Evolutionary conservation across 2,113 vertebrate species (phyloP), one percentile per base, ranked within the genome.

Genomic region (Uria aalge): DNA sequence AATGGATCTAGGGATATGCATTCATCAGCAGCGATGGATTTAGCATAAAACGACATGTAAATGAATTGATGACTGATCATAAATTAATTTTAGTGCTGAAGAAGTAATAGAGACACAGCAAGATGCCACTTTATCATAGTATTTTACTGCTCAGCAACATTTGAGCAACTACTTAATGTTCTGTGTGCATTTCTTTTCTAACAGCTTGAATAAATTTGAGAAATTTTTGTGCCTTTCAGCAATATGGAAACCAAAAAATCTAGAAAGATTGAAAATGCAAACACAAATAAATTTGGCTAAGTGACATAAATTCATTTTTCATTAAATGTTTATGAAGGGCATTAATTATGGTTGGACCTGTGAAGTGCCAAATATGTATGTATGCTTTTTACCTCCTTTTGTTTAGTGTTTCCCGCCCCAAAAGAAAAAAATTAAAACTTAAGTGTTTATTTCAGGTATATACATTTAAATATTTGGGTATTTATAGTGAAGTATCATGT

Each of bases 31-130:
- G 98, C 96, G 98, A 99, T 98, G 97, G 98, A 98, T 99, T 99
- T 98, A 97, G 98, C 96, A 97, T 98, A 98, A 99, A 99, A 99
- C 15, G 98, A 99, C 98, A 99, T 99, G 99, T 98, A 99, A 99
- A 99, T 99, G 98, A 99, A 98, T 98, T 98, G 97, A 98, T 98
- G 97, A 98, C 97, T 98, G 98, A 98, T 98, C 98, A 98, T 99
- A 99, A 99, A 99, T 99, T 99, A 99, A 98, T 98, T 99, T 99
- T 99, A 99, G 98, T 98, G 98, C 98, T 98, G 97, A 98, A 97
- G 97, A 98, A 98, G 96, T 98, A 98, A 98, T 98, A 96, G 97
- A 98, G 96, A 97, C 94, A 98, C 97, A 98, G 98, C 96, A 97
- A 98, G 98, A 98, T 98, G 97, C 97, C 97, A 98, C 97, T 98